A percentile compares a stretch with the other conserved stretches of the same genome.
Conservation (phyloP, 2,888 invertebrate genomes). For the Dendrolimus houi region DNA sequence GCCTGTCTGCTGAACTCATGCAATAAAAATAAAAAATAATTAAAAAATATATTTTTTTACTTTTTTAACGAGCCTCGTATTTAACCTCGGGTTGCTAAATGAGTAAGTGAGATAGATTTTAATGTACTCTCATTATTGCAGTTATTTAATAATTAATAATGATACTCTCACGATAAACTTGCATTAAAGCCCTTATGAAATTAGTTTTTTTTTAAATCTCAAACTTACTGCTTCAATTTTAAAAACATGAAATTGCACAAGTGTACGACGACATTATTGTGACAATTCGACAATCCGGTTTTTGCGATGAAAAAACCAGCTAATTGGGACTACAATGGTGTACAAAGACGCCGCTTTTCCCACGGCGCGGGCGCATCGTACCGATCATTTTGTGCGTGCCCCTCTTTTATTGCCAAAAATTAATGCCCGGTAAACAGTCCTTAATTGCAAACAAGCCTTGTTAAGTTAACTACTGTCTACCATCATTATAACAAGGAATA, state of each 20-base stretch:
- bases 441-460: conserved; percentile 66
- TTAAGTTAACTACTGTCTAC: conserved; percentile 20
- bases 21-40: no score
- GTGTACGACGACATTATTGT: conserved; percentile 45
- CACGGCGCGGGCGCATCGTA: conserved; percentile 64
- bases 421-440: conserved; percentile 72
- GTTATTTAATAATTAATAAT: no score
- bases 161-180: no score
- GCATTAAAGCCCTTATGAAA: no score
- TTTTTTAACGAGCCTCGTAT: no score
- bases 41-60: no score
- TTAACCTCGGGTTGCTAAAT: no score
- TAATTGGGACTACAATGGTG: conserved; percentile 71
- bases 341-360: conserved; percentile 71
- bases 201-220: no score
- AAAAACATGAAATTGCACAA: background rate
- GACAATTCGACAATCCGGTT: conserved; percentile 21
- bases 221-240: no score
- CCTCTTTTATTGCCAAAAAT: conserved; percentile 76
- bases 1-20: no score
- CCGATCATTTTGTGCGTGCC: conserved; percentile 66
- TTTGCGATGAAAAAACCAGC: conserved; percentile 48
- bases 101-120: no score
- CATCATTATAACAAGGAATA: background rate
- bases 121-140: no score